Conservation (phyloP, 2,888 invertebrate genomes). For the Melipona bicolor region DNA sequence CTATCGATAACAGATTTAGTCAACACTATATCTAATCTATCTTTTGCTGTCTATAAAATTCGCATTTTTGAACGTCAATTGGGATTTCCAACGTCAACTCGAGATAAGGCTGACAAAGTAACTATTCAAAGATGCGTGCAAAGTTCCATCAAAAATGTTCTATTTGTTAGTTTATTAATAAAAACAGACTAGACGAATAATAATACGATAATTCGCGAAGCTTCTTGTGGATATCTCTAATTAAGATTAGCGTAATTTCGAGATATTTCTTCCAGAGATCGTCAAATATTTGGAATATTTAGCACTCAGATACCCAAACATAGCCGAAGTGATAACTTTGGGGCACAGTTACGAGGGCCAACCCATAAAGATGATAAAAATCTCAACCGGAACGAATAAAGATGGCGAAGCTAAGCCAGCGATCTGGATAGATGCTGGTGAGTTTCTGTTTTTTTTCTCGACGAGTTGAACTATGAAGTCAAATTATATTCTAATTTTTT, state of each 20-base stretch:
- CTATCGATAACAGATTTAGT: neutral
- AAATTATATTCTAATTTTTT: too few relatives aligned
- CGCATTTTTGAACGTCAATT: too few relatives aligned
- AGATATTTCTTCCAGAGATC: constrained; percentile 85
- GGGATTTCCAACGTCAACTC: too few relatives aligned
- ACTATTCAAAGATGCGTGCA: neutral
- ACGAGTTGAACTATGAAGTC: neutral
- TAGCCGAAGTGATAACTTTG: constrained; percentile 89
- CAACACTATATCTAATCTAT: neutral
- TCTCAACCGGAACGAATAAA: constrained; percentile 84
- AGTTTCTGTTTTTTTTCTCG: constrained; percentile 34
- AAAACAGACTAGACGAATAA: neutral
- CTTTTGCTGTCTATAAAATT: too few relatives aligned
- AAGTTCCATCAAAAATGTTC: neutral
- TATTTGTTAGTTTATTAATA: neutral
- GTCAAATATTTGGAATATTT: constrained; percentile 89
- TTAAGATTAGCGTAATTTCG: too few relatives aligned
- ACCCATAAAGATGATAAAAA: constrained; percentile 89
- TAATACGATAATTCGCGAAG: neutral
- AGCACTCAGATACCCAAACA: constrained; percentile 87
- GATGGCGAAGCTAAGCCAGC: constrained; percentile 87
- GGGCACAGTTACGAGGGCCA: constrained; percentile 91
- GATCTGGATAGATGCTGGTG: constrained; percentile 93
- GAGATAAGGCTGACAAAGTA: too few relatives aligned
- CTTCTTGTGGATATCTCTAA: neutral